A percentile compares a stretch with the other conserved stretches of the same genome.
phyloP scores from a whole-genome alignment of 2,113 vertebrate species.

The Balaeniceps rex region DNA sequence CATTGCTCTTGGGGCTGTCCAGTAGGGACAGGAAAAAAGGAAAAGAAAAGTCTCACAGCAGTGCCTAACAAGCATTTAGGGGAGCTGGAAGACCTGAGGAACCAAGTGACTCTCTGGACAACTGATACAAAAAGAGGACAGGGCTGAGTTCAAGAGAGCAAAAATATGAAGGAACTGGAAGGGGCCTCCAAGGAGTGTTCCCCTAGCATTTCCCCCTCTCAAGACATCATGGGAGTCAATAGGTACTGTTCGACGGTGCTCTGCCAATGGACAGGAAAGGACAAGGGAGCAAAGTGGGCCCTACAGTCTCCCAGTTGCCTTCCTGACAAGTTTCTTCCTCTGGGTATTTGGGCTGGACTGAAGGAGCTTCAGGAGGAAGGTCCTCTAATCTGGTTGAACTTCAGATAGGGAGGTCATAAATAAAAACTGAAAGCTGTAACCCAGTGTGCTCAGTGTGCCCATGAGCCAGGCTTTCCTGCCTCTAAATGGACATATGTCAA shows the following conservation, averaged over 20 bases:
- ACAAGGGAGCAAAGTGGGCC: not conserved
- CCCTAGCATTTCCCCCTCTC: not conserved
- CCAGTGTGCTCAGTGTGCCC: not conserved
- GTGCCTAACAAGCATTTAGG: not conserved
- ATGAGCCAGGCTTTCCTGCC: not conserved
- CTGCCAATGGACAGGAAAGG: not conserved
- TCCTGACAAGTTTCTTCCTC: not conserved
- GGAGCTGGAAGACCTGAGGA: not conserved
- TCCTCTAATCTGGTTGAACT: not conserved
- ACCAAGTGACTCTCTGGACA: not conserved
- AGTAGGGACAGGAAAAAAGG: not conserved
- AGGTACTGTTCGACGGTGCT: not conserved
- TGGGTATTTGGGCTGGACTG: not conserved
- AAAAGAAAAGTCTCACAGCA: not conserved
- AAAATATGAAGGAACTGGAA: not conserved
- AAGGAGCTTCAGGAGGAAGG: not conserved
- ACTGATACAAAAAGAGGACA: not conserved
- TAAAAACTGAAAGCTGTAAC: not conserved
- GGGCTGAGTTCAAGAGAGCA: not conserved
- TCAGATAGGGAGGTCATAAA: not conserved
- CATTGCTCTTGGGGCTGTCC: not conserved
- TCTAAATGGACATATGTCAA: not conserved
- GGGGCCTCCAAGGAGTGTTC: not conserved
- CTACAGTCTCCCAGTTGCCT: not conserved
- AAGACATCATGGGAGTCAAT: not conserved